Evolutionary conservation across 2,888 invertebrate species (phyloP).

Genomic region (Parthenolecanium corni): DNA sequence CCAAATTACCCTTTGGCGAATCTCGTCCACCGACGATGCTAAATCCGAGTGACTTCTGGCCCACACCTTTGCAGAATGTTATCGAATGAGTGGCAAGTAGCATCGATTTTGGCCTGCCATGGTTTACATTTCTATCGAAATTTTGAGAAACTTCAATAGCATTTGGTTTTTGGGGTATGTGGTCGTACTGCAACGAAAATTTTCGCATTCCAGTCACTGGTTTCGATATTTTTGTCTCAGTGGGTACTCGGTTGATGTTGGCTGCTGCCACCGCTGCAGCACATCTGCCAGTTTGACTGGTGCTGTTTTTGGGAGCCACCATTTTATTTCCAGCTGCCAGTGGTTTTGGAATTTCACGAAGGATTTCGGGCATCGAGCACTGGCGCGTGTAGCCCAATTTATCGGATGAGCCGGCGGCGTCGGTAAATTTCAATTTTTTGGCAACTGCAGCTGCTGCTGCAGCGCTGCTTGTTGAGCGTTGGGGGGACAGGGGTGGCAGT

Average conservation of each 20-base stretch:
- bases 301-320: neutral
- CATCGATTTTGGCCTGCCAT: conserved; percentile 37
- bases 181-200: conserved; percentile 38
- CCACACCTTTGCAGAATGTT: conserved; percentile 68
- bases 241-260: no score
- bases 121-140: neutral
- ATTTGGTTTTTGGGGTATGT: conserved; percentile 33
- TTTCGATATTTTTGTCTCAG: conserved; percentile 31
- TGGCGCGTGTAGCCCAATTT: conserved; percentile 30
- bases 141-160: neutral
- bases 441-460: neutral
- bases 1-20: conserved; percentile 76
- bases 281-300: neutral
- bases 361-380: conserved; percentile 33
- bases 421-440: neutral
- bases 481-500: conserved; percentile 17
- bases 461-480: neutral
- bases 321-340: conserved; percentile 1
- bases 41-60: conserved; percentile 76
- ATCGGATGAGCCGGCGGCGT: neutral
- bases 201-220: conserved; percentile 41
- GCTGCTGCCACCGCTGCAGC: conserved; percentile 24
- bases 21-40: conserved; percentile 83
- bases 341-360: conserved; percentile 10
- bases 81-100: conserved; percentile 40